phyloP scores from a whole-genome alignment of 2,113 vertebrate genomes.

The Camelus bactrianus region DNA sequence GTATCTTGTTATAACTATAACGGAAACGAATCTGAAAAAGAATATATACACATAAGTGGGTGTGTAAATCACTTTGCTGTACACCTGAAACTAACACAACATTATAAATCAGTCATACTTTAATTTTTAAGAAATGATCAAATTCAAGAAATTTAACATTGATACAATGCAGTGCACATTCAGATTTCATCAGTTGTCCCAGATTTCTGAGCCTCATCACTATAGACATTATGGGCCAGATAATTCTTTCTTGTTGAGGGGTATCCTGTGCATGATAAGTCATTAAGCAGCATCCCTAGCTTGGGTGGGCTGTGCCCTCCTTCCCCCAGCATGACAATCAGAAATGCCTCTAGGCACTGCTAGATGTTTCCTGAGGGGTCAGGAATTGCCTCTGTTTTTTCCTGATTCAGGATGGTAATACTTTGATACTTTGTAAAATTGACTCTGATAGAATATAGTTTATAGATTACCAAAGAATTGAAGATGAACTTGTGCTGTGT shows the following conservation, averaged over 20 bases:
- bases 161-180: background rate
- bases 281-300: background rate
- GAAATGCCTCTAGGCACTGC: background rate
- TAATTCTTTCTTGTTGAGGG: background rate
- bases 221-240: background rate
- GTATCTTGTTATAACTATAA: too few relatives aligned
- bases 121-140: background rate
- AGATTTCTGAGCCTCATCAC: background rate
- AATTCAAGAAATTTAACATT: constrained; percentile 44
- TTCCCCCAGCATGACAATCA: background rate
- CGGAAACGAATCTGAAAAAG: too few relatives aligned
- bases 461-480: constrained; percentile 14
- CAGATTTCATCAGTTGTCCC: background rate
- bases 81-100: too few relatives aligned
- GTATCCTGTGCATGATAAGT: background rate
- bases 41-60: too few relatives aligned
- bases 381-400: background rate
- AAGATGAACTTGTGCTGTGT: background rate
- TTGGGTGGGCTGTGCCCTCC: background rate
- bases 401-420: background rate
- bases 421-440: constrained; percentile 21
- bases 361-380: background rate
- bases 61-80: too few relatives aligned
- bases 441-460: background rate
- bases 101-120: too few relatives aligned